A percentile compares a stretch with the other conserved stretches of the same genome.
Evolutionary conservation across 2,888 invertebrate genomes (phyloP).

Genomic region (Drosophila fungiperda): DNA sequence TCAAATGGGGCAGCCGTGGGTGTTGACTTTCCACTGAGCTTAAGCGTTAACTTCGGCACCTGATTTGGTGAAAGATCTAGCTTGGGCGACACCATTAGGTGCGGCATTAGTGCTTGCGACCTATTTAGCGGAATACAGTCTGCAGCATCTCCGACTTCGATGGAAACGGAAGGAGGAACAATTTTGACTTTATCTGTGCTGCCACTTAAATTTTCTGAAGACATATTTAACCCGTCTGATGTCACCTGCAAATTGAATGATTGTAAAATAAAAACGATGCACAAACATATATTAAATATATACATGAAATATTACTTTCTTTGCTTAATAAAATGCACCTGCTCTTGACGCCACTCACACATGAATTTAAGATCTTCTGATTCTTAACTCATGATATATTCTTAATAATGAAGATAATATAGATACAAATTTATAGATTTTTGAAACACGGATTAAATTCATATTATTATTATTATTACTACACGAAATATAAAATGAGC

Average conservation of each 20-base stretch:
- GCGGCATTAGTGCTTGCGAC: not conserved
- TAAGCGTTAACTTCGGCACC: conserved; percentile 93
- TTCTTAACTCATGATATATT: not conserved
- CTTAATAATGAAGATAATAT: not conserved
- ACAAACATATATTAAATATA: not conserved
- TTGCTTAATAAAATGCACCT: not conserved
- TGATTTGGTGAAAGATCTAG: conserved; percentile 52
- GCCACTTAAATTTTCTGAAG: conserved; percentile 2
- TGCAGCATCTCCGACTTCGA: not conserved
- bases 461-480: not conserved
- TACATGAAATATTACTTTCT: not conserved
- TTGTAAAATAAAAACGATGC: not conserved
- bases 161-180: not conserved
- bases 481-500: not conserved
- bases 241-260: conserved; percentile 31
- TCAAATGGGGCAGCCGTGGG: conserved; percentile 13
- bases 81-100: conserved; percentile 28
- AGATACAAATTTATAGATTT: not conserved
- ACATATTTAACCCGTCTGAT: conserved; percentile 7
- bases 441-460: not conserved
- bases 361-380: not conserved
- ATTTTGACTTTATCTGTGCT: conserved; percentile 3
- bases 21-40: conserved; percentile 86
- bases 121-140: conserved; percentile 9
- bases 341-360: not conserved